Evolutionary conservation across 1,140 invertebrate species (phyloP).

Genomic region (Dinoponera quadriceps): DNA sequence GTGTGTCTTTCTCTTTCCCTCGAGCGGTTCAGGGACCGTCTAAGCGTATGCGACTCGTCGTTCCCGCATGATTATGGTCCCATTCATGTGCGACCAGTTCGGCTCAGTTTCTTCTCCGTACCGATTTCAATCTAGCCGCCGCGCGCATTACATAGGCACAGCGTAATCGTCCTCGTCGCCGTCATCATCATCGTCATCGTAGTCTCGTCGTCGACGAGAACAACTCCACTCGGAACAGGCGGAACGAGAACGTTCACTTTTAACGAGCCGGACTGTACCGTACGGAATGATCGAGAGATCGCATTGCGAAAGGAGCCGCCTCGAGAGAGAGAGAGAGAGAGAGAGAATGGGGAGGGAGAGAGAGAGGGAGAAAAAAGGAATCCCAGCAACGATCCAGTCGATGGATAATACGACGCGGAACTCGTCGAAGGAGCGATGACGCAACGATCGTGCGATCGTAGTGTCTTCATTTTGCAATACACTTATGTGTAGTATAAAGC

Average conservation of each 20-base stretch:
- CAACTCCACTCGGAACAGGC: constrained; percentile 22
- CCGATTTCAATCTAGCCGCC: constrained; percentile 57
- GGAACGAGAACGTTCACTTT: constrained; percentile 59
- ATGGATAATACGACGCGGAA: constrained; percentile 21
- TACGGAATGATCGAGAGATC: constrained; percentile 42
- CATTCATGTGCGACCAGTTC: constrained; percentile 66
- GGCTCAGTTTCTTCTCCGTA: constrained; percentile 59
- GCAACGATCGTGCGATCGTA: constrained; percentile 1
- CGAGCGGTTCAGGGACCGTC: constrained; percentile 55
- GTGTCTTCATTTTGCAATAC: constrained; percentile 10
- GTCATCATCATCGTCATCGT: not conserved
- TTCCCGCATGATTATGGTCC: constrained; percentile 59
- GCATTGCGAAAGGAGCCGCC: constrained; percentile 36
- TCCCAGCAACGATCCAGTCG: not conserved
- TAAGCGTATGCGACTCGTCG: constrained; percentile 63
- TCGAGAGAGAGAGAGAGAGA: not conserved
- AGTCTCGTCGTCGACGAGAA: constrained; percentile 24
- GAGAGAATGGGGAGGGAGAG: constrained; percentile 14
- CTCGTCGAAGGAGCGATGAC: not conserved
- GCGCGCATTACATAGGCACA: constrained; percentile 31
- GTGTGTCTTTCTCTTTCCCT: constrained; percentile 14
- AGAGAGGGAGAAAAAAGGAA: not conserved
- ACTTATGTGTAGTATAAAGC: not conserved
- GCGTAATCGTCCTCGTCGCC: constrained; percentile 25
- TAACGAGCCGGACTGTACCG: constrained; percentile 44